Conservation (phyloP, 1,140 invertebrate genomes). For the Coptotermes formosanus region DNA sequence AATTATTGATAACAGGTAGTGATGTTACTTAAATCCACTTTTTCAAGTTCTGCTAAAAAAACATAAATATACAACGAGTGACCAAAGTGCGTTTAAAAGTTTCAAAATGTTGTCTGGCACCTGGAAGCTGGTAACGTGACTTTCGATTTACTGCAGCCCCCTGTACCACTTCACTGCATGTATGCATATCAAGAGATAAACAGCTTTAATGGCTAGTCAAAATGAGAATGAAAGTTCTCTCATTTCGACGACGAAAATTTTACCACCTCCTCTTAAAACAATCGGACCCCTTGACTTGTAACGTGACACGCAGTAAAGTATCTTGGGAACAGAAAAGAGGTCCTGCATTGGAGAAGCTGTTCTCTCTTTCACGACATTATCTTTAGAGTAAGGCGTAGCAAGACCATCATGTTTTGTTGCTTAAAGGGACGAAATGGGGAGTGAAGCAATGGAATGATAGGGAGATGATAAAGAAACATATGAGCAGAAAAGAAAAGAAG, state of each 20-base stretch:
- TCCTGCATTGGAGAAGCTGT: neutral
- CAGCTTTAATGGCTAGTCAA: neutral
- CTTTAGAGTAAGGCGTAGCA: neutral
- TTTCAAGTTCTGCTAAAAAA: no score
- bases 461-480: neutral
- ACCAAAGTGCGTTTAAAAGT: no score
- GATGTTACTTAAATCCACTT: no score
- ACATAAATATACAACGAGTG: no score
- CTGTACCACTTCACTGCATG: neutral
- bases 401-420: neutral
- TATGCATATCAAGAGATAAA: neutral
- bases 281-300: neutral
- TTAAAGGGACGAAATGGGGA: neutral
- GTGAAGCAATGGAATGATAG: neutral
- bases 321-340: neutral
- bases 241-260: neutral
- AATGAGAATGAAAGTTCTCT: neutral
- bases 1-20: no score
- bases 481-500: neutral
- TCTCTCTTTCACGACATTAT: neutral
- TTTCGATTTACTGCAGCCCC: no score
- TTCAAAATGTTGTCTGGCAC: no score
- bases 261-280: neutral
- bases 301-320: neutral
- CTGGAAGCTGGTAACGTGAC: no score